phyloP scores from a whole-genome alignment of 2,113 vertebrate genomes.

The Dipodomys spectabilis region DNA sequence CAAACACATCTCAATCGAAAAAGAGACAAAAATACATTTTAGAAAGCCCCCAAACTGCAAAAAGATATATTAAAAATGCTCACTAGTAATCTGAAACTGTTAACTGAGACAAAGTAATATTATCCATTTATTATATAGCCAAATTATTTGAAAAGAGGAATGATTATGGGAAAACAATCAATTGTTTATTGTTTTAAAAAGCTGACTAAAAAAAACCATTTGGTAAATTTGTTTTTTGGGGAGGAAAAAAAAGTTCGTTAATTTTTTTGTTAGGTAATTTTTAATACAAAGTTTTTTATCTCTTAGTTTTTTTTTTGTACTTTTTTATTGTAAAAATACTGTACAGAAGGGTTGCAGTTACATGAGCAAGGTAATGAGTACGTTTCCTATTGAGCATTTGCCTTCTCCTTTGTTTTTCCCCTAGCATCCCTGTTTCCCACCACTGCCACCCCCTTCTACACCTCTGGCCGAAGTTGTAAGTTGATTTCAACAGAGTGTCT shows the following conservation, averaged over 20 bases:
- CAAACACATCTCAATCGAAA: not conserved
- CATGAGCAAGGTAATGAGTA: too few species aligned
- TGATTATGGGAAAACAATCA: not conserved
- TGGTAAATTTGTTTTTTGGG: not conserved
- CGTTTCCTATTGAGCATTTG: too few species aligned
- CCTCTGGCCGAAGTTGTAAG: too few species aligned
- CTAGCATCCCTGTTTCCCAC: too few species aligned
- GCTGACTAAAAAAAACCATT: not conserved
- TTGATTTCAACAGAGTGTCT: too few species aligned
- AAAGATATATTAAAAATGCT: slow-evolving; percentile 27
- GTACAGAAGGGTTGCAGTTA: too few species aligned
- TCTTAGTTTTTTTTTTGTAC: too few species aligned
- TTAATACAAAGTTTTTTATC: too few species aligned
- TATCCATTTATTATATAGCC: not conserved
- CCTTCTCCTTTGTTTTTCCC: too few species aligned
- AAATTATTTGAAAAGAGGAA: not conserved
- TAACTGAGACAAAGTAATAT: slow-evolving; percentile 3
- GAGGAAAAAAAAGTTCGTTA: not conserved
- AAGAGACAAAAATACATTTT: not conserved
- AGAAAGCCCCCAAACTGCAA: not conserved
- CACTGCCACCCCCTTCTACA: too few species aligned
- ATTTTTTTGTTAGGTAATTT: too few species aligned
- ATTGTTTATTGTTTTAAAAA: not conserved
- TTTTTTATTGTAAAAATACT: not conserved
- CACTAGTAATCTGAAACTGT: not conserved